Percentiles rank a stretch among this genome's conserved stretches.
These are phyloP conservation scores for Drosophila acutilabella DNA, from an alignment of 2,888 invertebrate genomes.

Conservation along the genomic window DNA sequence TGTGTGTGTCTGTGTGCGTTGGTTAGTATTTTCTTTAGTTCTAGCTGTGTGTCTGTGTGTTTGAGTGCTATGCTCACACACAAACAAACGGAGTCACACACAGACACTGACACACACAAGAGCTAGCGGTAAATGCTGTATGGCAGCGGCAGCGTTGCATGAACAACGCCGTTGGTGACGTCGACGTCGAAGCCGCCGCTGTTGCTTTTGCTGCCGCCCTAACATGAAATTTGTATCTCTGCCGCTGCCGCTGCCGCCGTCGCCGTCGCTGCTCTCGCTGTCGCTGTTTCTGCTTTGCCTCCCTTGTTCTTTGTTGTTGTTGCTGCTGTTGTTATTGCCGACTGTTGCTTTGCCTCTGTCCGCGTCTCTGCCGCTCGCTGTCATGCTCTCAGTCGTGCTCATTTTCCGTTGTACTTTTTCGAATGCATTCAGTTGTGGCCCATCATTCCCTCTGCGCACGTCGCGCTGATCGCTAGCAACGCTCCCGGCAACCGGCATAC, in stretches of 20 bases:
- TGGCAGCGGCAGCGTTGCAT: conserved; percentile 52
- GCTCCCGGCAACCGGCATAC: conserved; percentile 46
- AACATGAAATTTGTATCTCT: conserved; percentile 69
- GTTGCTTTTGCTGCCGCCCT: conserved; percentile 37
- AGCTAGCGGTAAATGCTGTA: conserved; percentile 75
- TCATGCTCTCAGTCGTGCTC: conserved; percentile 63
- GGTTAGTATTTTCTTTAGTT: conserved; percentile 56
- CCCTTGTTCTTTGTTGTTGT: conserved; percentile 18
- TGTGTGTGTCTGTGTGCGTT: conserved; percentile 34
- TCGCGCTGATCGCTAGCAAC: conserved; percentile 81
- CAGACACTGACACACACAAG: conserved; percentile 33
- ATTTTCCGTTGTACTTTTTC: conserved; percentile 78
- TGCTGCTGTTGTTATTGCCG: conserved; percentile 40
- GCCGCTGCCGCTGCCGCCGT: conserved; percentile 44
- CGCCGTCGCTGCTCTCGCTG: conserved; percentile 18
- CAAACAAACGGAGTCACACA: conserved; percentile 22
- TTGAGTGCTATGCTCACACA: conserved; percentile 39
- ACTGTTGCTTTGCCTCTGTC: conserved; percentile 54
- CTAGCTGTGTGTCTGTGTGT: conserved; percentile 37
- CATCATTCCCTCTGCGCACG: conserved; percentile 83
- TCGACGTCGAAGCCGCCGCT: conserved; percentile 25
- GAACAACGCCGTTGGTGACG: conserved; percentile 58
- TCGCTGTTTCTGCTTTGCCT: conserved; percentile 22
- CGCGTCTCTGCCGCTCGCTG: conserved; percentile 43
- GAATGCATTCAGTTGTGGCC: conserved; percentile 69